Evolutionary conservation across 2,888 invertebrate genomes (phyloP), one percentile per base, ranked within the genome.

Genomic region (Allolobophora icterica): DNA sequence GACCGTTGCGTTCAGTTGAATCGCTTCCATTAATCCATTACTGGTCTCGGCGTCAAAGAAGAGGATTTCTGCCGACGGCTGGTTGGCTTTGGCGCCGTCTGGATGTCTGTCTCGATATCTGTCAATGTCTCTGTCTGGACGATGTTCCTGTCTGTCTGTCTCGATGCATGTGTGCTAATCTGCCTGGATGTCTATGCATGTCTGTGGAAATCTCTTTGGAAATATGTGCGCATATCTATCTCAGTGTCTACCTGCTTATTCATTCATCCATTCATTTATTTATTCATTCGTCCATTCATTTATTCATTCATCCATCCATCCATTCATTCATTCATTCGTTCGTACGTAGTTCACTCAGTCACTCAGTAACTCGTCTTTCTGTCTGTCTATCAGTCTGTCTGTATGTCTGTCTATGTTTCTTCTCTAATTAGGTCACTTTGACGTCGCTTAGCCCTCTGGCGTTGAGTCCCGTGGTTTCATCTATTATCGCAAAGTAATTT

Each of bases 1-100:
- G 87, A 87, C 71, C 71, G 71, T 71, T 71, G 71, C 71, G 71
- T 71, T 71, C 71, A 71, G 71, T n/a, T n/a, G 71, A 71, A 71
- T 71, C 71, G 71, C 71, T 71, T 71, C 71, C 71, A 71, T 71
- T 71, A 71, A 71, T 71, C 71, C 71, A 71, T 71, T 71, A 71
- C 71, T 71, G 71, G n/a, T 71, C 19, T 13, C 45, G 8, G 71
- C 30, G 71, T 71, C 71, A 71, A 71, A 71, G 71, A 71, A 71
- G 71, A 52, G 71, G 71, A 71, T n/a, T 71, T 71, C 11, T n/a
- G 71, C 71, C 71, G 71, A 71, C 71, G 71, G 71, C 71, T 71
- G n/a, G 30, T 11, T 71, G 71, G 71, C 30, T 71, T 11, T n/a
- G 17, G 71, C 17, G 71, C 71, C n/a, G n/a, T 71, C 30, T 71